phyloP scores from a whole-genome alignment of 2,113 vertebrate genomes.

The Aphyosemion australe region DNA sequence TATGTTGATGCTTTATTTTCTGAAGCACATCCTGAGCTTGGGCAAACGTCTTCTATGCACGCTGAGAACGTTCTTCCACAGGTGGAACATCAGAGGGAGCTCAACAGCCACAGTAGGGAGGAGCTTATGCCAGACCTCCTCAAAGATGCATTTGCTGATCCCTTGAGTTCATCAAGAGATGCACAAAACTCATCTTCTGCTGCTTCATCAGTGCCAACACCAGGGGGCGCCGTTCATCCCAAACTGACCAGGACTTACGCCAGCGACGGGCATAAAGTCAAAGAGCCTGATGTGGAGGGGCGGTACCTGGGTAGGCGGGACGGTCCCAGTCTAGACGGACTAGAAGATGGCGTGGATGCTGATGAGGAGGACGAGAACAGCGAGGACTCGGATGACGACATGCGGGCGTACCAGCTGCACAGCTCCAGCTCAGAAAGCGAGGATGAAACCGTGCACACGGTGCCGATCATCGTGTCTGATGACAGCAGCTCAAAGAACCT shows the following conservation, averaged over 20 bases:
- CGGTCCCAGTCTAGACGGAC: conserved; percentile 66
- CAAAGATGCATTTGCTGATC: conserved; percentile 14
- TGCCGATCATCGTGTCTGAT: conserved; percentile 88
- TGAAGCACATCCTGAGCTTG: conserved; percentile 11
- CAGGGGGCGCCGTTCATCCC: conserved; percentile 60
- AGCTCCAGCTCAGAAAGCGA: conserved; percentile 93
- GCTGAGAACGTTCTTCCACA: conserved; percentile 14
- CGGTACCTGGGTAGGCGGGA: conserved; percentile 88
- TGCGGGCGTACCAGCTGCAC: conserved; percentile 85
- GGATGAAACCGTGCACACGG: conserved; percentile 79
- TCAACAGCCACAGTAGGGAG: conserved; percentile 11
- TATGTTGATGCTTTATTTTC: conserved; percentile 20
- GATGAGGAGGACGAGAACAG: conserved; percentile 97
- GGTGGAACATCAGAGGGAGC: neutral
- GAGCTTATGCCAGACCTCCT: conserved; percentile 14
- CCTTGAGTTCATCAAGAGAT: neutral
- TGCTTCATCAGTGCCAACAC: conserved; percentile 14
- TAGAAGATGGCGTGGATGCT: conserved; percentile 84
- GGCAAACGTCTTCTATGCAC: neutral
- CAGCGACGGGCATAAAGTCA: conserved; percentile 83
- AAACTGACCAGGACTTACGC: conserved; percentile 78
- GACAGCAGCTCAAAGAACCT: conserved; percentile 81
- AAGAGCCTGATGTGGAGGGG: conserved; percentile 92
- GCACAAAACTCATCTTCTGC: conserved; percentile 24
- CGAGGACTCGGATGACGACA: conserved; percentile 92